Evolutionary conservation across 2,888 invertebrate genomes (phyloP), one percentile per base, ranked within the genome.

Genomic region (Drosophila rubida): DNA sequence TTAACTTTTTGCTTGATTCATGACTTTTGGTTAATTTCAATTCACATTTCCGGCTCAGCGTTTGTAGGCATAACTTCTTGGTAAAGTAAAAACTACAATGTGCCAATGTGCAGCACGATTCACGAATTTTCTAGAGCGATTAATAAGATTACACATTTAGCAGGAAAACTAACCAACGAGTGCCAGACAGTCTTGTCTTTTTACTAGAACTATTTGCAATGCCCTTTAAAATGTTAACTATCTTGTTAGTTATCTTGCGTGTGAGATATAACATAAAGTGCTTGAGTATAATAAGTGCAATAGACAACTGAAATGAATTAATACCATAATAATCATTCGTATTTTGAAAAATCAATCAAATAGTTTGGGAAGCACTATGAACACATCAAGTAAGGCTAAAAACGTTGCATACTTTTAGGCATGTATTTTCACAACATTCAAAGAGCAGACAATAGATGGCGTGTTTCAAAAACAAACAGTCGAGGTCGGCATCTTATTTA

Each of bases 1-100:
- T 90, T 90, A 90, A 90, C 90, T 90, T 90, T 79, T 85, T 78
- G 80, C 73, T 88, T 84, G 78, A 83, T 90, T 83, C 88, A 78
- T 89, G 90, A 90, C 90, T 89, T 90, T 84, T 83, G 67, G 53
- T 74, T 74, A 80, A 80, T 80, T 79, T 79, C 68, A 73, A 69
- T 77, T 63, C 46, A 41, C 39, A 49, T 78, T 82, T 85, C 84
- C 88, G 88, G 88, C 60, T 44, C 7, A 35, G 8, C 11, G 27
- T 16, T 45, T n/a, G 14, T 25, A 13, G 13, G 19, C 30, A 27
- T 7, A 32, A 53, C 41, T 70, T 71, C 70, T 46, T 41, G 19
- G 76, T 45, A 65, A 32, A 19, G 8, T 9, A 6, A 37, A 23
- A 42, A 32, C 22, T 3, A 0, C 23, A 42, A 11, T 55, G 58